These are phyloP conservation scores for Charadrius vociferus DNA, from an alignment of 2,113 vertebrate genomes.

Conservation along the genomic window DNA sequence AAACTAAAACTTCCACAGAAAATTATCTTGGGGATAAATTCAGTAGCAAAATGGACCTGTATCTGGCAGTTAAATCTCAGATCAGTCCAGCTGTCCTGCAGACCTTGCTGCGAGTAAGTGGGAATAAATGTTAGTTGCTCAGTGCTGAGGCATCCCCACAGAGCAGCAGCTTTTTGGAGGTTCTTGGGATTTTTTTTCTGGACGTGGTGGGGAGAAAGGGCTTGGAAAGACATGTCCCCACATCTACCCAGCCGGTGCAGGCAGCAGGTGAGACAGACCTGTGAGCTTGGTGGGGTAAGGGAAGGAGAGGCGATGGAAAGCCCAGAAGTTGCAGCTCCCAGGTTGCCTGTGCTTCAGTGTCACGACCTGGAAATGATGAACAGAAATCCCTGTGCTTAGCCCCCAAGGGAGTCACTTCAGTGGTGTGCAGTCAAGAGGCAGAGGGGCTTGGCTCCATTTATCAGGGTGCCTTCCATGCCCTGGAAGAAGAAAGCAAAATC, in stretches of 20 bases:
- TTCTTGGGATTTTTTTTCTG: neutral
- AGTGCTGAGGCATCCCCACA: neutral
- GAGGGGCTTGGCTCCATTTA: neutral
- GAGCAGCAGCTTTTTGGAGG: neutral
- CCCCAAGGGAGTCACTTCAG: neutral
- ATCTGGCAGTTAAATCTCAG: neutral
- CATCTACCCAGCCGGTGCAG: neutral
- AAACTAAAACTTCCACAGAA: constrained; percentile 15
- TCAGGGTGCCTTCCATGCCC: neutral
- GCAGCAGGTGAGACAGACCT: neutral
- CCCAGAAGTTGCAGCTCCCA: neutral
- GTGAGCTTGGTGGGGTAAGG: neutral
- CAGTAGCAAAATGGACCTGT: neutral
- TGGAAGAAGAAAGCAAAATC: neutral
- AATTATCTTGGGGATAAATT: constrained; percentile 8
- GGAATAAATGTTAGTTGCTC: neutral
- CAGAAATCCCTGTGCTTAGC: neutral
- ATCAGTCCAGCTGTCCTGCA: neutral
- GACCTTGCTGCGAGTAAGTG: neutral
- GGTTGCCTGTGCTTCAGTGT: neutral
- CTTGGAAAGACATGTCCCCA: neutral
- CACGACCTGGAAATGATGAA: neutral
- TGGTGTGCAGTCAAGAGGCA: neutral
- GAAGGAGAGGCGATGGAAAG: neutral
- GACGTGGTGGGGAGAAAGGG: neutral